These are phyloP conservation scores for Tor tambroides DNA, from an alignment of 2,113 vertebrate genomes.

Conservation along the genomic window DNA sequence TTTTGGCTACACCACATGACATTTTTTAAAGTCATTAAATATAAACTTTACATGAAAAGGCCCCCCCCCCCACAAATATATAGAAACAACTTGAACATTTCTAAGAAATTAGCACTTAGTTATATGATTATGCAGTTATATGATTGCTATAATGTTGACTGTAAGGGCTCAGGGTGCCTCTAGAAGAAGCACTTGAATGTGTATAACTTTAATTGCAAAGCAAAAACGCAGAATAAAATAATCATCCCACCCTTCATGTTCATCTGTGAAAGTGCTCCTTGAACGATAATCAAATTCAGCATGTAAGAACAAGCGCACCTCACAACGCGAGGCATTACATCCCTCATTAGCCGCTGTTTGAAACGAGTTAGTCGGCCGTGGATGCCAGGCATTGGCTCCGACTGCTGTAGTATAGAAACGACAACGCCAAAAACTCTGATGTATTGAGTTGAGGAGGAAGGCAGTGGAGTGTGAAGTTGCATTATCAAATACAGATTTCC, in stretches of 20 bases:
- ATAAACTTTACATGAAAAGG: not conserved
- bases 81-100: not conserved
- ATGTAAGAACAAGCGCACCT: constrained; percentile 33
- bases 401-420: constrained; percentile 48
- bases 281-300: constrained; percentile 24
- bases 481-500: constrained; percentile 69
- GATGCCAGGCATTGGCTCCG: constrained; percentile 49
- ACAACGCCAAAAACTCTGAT: constrained; percentile 58
- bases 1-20: not conserved
- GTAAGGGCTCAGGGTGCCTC: not conserved
- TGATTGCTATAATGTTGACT: not conserved
- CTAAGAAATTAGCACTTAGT: not conserved
- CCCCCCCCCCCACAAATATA: not conserved
- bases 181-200: not conserved
- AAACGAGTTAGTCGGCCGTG: constrained; percentile 49
- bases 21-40: not conserved
- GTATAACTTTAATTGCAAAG: not conserved
- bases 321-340: constrained; percentile 48
- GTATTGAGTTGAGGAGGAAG: constrained; percentile 62
- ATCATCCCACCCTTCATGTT: constrained; percentile 17
- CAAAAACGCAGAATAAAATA: not conserved
- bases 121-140: not conserved
- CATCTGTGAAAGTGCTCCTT: not conserved
- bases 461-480: constrained; percentile 64
- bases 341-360: constrained; percentile 50